Evolutionary conservation across 1,140 invertebrate genomes (phyloP).

Genomic region (Drosophila bifasciata): DNA sequence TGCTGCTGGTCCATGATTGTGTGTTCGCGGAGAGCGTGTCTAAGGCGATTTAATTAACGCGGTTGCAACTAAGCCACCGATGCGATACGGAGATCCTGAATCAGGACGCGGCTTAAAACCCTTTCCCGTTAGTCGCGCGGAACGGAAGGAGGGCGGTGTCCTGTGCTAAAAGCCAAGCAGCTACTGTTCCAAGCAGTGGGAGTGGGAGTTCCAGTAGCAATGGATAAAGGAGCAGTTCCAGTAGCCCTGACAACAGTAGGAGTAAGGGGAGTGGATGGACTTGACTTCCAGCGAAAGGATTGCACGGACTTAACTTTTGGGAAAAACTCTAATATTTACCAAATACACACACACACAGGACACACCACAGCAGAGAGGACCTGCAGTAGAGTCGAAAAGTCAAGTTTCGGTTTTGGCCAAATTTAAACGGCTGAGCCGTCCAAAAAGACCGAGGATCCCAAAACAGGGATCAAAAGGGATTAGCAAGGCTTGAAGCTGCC

Average conservation of each 20-base stretch:
- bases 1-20: slow-evolving; percentile 37
- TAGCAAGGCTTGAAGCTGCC: slow-evolving; percentile 6
- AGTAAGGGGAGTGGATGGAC: slow-evolving; percentile 28
- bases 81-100: slow-evolving; percentile 10
- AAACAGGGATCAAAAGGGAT: slow-evolving; percentile 13
- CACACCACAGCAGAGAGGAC: not conserved
- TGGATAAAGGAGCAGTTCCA: too few species aligned
- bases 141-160: slow-evolving; percentile 46
- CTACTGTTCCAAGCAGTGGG: slow-evolving; percentile 57
- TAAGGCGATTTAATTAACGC: slow-evolving; percentile 83
- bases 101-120: slow-evolving; percentile 53
- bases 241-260: too few species aligned
- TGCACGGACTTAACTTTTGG: slow-evolving; percentile 48
- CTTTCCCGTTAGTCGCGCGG: slow-evolving; percentile 35
- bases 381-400: slow-evolving; percentile 65
- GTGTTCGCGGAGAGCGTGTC: slow-evolving; percentile 62
- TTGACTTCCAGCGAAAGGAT: slow-evolving; percentile 68
- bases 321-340: slow-evolving; percentile 76
- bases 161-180: slow-evolving; percentile 60
- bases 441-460: slow-evolving; percentile 27
- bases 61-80: slow-evolving; percentile 67
- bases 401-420: slow-evolving; percentile 50
- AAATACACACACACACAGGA: slow-evolving; percentile 50
- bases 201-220: not conserved
- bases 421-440: slow-evolving; percentile 44